Conservation (phyloP, 2,888 invertebrate genomes). For the Tetanocera ferruginea region DNA sequence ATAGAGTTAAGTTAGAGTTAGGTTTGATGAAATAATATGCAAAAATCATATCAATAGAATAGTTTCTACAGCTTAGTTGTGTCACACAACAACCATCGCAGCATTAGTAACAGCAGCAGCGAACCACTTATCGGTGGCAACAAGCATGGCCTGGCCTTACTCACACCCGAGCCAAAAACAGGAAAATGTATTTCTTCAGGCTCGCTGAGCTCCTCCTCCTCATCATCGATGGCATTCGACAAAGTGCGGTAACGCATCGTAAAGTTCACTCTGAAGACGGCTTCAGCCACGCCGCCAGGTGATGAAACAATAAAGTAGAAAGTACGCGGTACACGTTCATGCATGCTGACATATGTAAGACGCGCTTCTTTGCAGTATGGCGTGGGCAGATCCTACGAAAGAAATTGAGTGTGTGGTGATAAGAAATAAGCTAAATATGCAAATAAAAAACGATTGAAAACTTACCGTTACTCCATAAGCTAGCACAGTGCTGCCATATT, state of each 20-base stretch:
- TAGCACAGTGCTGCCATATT: slow-evolving; percentile 69
- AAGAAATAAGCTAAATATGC: not conserved
- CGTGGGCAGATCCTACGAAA: slow-evolving; percentile 66
- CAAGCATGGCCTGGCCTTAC: not conserved
- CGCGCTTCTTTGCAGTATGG: slow-evolving; percentile 70
- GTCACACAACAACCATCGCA: slow-evolving; percentile 22
- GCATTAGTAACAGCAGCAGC: slow-evolving; percentile 48
- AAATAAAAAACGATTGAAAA: slow-evolving; percentile 5
- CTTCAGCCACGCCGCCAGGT: slow-evolving; percentile 69
- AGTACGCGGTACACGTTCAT: slow-evolving; percentile 68
- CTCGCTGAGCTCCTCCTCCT: slow-evolving; percentile 69
- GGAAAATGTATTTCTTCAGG: slow-evolving; percentile 70
- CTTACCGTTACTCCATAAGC: slow-evolving; percentile 70
- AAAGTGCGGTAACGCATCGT: slow-evolving; percentile 68
- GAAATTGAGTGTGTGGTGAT: not conserved
- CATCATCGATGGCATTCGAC: slow-evolving; percentile 67
- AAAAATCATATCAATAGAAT: not conserved
- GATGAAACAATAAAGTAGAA: slow-evolving; percentile 70
- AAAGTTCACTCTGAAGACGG: slow-evolving; percentile 69
- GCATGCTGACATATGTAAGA: slow-evolving; percentile 70
- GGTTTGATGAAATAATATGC: slow-evolving; percentile 9
- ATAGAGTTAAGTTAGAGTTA: slow-evolving; percentile 21
- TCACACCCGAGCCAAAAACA: slow-evolving; percentile 60
- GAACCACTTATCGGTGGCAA: slow-evolving; percentile 49
- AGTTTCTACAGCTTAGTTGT: slow-evolving; percentile 13